Conservation (phyloP, 2,797 vertebrate species). For the Pseudochaenichthys georgianus region DNA sequence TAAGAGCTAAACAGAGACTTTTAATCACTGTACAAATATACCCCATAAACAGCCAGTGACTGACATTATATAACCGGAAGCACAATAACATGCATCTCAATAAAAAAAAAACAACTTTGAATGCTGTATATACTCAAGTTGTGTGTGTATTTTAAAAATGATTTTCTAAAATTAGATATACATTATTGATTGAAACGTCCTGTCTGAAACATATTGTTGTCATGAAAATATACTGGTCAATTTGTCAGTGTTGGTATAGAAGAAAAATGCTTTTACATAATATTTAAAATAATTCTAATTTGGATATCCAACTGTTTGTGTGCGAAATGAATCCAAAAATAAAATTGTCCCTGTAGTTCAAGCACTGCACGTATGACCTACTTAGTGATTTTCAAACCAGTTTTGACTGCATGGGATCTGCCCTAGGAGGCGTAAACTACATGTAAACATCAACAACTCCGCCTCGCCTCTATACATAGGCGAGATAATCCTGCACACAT, state of each 20-base stretch:
- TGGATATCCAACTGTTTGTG: not conserved
- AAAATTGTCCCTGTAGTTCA: not conserved
- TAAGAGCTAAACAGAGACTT: not conserved
- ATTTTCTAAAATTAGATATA: not conserved
- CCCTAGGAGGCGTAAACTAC: constrained; percentile 5
- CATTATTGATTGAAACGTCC: too few species aligned
- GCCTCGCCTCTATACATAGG: not conserved
- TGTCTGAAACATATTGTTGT: too few species aligned
- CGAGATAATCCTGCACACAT: constrained; percentile 45
- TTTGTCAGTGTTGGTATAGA: too few species aligned
- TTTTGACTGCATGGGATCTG: constrained; percentile 41
- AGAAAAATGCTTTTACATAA: too few species aligned
- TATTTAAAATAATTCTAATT: not conserved
- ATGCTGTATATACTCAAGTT: not conserved
- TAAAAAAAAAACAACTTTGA: not conserved
- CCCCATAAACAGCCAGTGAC: not conserved
- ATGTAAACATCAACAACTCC: constrained; percentile 60
- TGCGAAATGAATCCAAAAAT: not conserved
- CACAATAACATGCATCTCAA: not conserved
- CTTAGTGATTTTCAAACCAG: constrained; percentile 38
- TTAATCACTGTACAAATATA: not conserved
- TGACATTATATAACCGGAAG: not conserved
- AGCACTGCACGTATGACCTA: constrained; percentile 4
- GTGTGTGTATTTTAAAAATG: not conserved
- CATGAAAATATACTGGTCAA: too few species aligned